Conservation (phyloP, 2,888 invertebrate genomes). For the Pachycephus smyrnensis region DNA sequence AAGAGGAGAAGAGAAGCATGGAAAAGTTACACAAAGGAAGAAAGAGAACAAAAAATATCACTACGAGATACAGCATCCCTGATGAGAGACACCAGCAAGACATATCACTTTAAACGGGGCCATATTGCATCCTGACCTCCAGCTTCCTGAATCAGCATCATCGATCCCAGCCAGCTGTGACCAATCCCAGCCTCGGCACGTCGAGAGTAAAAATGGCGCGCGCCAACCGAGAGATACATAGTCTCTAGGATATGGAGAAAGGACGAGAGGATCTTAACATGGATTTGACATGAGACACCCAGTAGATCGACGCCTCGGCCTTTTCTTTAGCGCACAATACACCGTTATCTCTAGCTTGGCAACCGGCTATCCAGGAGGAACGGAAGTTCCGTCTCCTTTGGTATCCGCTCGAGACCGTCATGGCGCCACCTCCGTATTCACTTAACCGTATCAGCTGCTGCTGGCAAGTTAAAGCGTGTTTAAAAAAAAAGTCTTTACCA, state of each 20-base stretch:
- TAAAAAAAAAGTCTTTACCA: not conserved
- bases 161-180: slow-evolving; percentile 54
- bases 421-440: slow-evolving; percentile 2
- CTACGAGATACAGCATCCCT: not conserved
- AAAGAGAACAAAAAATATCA: not conserved
- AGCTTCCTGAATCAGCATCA: slow-evolving; percentile 37
- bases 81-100: slow-evolving; percentile 10
- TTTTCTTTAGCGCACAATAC: slow-evolving; percentile 29
- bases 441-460: not conserved
- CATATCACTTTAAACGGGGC: slow-evolving; percentile 23
- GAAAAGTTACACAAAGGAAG: slow-evolving; percentile 1
- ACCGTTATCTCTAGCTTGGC: slow-evolving; percentile 61
- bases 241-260: slow-evolving; percentile 5
- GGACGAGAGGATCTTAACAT: slow-evolving; percentile 11
- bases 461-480: not conserved
- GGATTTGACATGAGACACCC: slow-evolving; percentile 28
- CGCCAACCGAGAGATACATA: not conserved
- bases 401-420: not conserved
- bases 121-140: slow-evolving; percentile 29
- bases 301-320: slow-evolving; percentile 15
- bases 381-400: slow-evolving; percentile 9
- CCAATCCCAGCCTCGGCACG: slow-evolving; percentile 46
- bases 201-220: slow-evolving; percentile 6
- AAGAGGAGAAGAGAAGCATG: not conserved
- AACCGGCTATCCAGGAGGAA: slow-evolving; percentile 36